Base-by-base conservation (phyloP, 2,888 invertebrate genomes). In the Tetragnatha montana region DNA sequence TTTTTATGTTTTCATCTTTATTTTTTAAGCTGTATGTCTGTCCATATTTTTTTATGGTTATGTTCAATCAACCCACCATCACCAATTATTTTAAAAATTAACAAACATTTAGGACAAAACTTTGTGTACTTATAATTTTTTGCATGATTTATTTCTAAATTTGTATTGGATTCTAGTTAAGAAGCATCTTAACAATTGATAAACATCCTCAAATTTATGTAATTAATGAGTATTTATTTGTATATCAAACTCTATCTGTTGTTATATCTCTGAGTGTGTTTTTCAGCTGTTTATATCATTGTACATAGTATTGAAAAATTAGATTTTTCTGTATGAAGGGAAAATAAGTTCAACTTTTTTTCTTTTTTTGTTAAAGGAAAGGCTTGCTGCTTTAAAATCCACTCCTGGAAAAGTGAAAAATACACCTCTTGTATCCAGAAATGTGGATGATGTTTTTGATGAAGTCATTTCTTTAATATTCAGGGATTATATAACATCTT, bases 391-490 rank as follows among this genome's bases (percentile, higher is more conserved):
- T 17, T 35, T 86, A 14, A 84, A 83, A 68, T 80, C 69, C 22
- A 47, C 80, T 17, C 83, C 83, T 22, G 88, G 84, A 50, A 89
- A 89, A 69, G 47, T 87, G 17, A 91, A 91, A 60, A 79, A 76
- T 10, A 87, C 91, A 19, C 81, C 89, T 70, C 71, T 92, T 3
- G 88, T 93, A 22, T 93, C 97, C 73, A 95, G 96, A 91, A 96
- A 96, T 89, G 96, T 98, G 69, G 98, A 98, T 93, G 95, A 96
- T 92, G 96, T 97, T 91, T 93, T 98, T 49, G 97, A 97, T 92
- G 96, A 97, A 93, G 94, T 98, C 71, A 95, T 97, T 92, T 97
- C 97, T 93, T 95, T 96, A 93, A 94, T 96, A 69, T 94, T 97
- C 73, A 94, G 96, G 92, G 97, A 98, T 93, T 97, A 96, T 94